phyloP scores from a whole-genome alignment of 1,140 invertebrate genomes.

The Pararge aegeria region DNA sequence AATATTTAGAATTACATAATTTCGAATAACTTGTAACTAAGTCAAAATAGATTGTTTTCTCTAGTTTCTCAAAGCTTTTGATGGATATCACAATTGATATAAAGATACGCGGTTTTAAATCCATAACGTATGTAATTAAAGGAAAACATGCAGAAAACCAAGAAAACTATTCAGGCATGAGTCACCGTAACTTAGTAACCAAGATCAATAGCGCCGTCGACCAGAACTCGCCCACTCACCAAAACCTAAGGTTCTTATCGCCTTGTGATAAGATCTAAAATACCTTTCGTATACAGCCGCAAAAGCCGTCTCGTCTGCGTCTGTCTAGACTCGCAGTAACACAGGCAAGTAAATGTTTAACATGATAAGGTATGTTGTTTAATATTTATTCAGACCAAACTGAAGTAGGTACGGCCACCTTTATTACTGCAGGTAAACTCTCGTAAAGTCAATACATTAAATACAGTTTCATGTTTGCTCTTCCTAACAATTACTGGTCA shows the following conservation, averaged over 20 bases:
- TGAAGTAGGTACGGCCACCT: neutral
- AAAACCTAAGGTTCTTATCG: slow-evolving; percentile 1
- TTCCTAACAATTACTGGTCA: too few relatives aligned
- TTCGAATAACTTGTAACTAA: too few relatives aligned
- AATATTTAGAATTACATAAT: too few relatives aligned
- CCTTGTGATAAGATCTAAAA: neutral
- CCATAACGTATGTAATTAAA: neutral
- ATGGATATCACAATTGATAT: too few relatives aligned
- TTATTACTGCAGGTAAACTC: neutral
- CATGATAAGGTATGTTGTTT: slow-evolving; percentile 6
- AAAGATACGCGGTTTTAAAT: too few relatives aligned
- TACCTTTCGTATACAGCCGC: neutral
- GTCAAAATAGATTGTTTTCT: too few relatives aligned
- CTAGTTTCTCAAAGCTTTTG: too few relatives aligned
- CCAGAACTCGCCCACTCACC: neutral
- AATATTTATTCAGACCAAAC: slow-evolving; percentile 8
- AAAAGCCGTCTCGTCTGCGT: slow-evolving; percentile 1
- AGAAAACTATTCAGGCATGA: slow-evolving; percentile 4
- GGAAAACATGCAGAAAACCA: neutral
- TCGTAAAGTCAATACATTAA: neutral
- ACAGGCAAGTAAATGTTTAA: slow-evolving; percentile 12
- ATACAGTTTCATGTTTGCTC: too few relatives aligned
- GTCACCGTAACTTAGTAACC: slow-evolving; percentile 26
- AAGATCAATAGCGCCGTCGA: slow-evolving; percentile 16
- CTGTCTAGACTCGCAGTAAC: slow-evolving; percentile 23